Base-by-base conservation (phyloP, 2,888 invertebrate species). In the Chloroclystis v-ata region DNA sequence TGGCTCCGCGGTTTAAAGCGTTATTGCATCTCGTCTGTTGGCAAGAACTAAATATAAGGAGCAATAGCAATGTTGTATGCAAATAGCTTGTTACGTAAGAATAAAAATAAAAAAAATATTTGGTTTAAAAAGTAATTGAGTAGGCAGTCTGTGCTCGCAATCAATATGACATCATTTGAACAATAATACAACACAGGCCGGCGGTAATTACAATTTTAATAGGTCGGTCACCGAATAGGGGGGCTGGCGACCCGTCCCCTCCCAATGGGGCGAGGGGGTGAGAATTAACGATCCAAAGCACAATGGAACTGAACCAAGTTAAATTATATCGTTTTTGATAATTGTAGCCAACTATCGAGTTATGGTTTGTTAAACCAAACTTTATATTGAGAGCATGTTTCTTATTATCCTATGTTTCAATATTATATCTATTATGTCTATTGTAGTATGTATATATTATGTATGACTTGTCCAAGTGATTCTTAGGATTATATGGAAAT, bases 191-290 rank as follows among this genome's bases (percentile, higher is more conserved):
- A 62, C 74, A 75, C 72, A 75, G 76, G 72, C 70, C 66, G 70
- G 65, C 63, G 72, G 75, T 81, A 81, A 84, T 84, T 82, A 82
- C 76, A 72, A 79, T 80, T 84, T 82, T 82, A 84, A 82, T 82
- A 75, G 80, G 78, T 76, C 75, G 80, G 82, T 79, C 82, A 82
- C 70, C 61, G 66, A 61, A 61, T 63, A 64, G 65, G 65, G 57
- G 60, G 60, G 47, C 37, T 53, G 28, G 43, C 49, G 44, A 48
- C 57, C 35, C 51, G 48, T 28, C 51, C 49, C 52, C 44, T 38
- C 46, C 47, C 49, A 56, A 28, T 46, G 49, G 54, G 53, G 44
- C 49, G 43, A 52, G 56, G 51, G 49, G 52, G 35, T 58, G 55
- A 52, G 60, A 54, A 49, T 54, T 61, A 69, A 69, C 72, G 65